Base-by-base conservation (phyloP, 1,140 invertebrate species). In the Zaprionus inermis region DNA sequence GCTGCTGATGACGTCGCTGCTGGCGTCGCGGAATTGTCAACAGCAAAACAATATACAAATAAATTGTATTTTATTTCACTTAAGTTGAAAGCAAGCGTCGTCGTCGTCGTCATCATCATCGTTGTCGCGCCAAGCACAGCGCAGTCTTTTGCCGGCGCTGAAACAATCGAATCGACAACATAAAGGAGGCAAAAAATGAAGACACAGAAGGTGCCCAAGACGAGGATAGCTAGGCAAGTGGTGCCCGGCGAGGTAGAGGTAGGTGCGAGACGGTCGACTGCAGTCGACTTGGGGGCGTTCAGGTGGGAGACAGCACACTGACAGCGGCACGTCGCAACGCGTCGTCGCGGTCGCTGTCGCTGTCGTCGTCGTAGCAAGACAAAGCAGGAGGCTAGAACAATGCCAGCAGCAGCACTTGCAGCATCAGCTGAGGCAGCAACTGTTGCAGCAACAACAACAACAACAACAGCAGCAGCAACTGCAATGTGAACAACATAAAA, bases 21-120 rank as follows among this genome's bases (percentile, higher is more conserved):
- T 60, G 58, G 41, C 72, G 56, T 71, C 66, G 65, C 55, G 71
- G 46, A 69, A 81, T 81, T 81, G 78, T 72, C 78, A 81, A 81
- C 78, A 81, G 73, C 79, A 81, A 81, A 81, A 81, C 79, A 81
- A 81, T 81, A 81, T 73, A 81, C 79, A 81, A 81, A 81, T 81
- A 81, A 81, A 81, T 81, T 81, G 79, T 81, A 81, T 81, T 81
- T 81, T 81, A 81, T 81, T 81, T 81, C 79, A 81, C 79, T 81
- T 81, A 76, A 81, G 79, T 76, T 81, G 72, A 77, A 81, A 72
- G 78, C 41, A 78, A 71, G 77, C 44, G n/a, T 22, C 56, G 56
- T 9, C 46, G 41, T 64, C 18, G 10, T 24, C 22, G 38, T 16
- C 38, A 12, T 16, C 44, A 11, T 22, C 56, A 34, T 7, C 46